Conservation (phyloP, 2,888 invertebrate species). For the Mesoligia furuncula region DNA sequence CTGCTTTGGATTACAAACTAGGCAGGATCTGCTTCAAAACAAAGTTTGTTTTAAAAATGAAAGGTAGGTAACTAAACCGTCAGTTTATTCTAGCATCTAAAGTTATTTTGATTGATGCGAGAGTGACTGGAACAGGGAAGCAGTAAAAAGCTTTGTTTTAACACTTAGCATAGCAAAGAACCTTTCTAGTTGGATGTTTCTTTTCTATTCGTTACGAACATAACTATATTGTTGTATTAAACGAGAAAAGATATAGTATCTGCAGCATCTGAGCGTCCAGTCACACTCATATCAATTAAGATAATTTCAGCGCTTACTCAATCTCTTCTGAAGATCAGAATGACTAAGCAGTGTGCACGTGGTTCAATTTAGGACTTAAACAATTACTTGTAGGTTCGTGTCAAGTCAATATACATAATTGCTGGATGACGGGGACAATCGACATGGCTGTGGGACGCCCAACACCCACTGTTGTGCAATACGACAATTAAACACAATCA, state of each 20-base stretch:
- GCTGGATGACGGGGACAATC: conserved; percentile 58
- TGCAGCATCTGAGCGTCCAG: neutral
- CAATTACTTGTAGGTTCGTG: conserved; percentile 71
- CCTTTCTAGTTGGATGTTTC: conserved; percentile 22
- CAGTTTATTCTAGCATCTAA: neutral
- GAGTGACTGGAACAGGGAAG: conserved; percentile 5
- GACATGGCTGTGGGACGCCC: conserved; percentile 59
- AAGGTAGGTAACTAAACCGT: neutral
- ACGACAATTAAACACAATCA: conserved; percentile 78
- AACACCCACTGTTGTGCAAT: conserved; percentile 74
- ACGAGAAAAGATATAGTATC: neutral
- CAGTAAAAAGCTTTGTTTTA: conserved; percentile 26
- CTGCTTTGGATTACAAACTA: conserved; percentile 2
- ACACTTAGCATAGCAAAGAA: conserved; percentile 19
- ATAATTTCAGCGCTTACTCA: conserved; percentile 54
- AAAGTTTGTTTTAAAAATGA: conserved; percentile 15
- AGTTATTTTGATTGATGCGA: conserved; percentile 25
- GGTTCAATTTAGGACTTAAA: conserved; percentile 72
- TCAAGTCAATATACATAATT: conserved; percentile 71
- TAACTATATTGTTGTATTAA: conserved; percentile 1
- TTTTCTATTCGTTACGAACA: conserved; percentile 15
- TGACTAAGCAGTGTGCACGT: conserved; percentile 66
- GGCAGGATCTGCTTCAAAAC: neutral
- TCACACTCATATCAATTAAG: conserved; percentile 46
- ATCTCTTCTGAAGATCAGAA: conserved; percentile 48